phyloP scores from a whole-genome alignment of 2,797 vertebrate genomes.

The Kryptolebias ocellatus region DNA sequence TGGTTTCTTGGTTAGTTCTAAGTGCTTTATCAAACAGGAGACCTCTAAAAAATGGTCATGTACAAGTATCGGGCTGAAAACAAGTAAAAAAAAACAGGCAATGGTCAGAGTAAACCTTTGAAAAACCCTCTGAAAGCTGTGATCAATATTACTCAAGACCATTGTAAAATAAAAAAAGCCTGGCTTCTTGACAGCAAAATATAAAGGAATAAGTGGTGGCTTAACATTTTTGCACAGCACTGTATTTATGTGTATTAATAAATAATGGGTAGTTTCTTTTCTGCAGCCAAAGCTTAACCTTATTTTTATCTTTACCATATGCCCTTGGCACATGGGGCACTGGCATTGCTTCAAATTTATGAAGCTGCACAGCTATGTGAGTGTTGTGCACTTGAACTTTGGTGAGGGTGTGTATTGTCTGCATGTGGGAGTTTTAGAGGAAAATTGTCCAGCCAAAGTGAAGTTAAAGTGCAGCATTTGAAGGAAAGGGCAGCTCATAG shows the following conservation, averaged over 20 bases:
- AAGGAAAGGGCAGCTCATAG: constrained; percentile 63
- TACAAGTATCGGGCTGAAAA: neutral
- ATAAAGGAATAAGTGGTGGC: neutral
- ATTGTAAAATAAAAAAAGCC: neutral
- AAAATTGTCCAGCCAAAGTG: constrained; percentile 43
- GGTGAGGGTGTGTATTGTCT: constrained; percentile 7
- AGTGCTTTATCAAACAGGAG: neutral
- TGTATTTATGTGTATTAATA: constrained; percentile 15
- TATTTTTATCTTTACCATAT: constrained; percentile 16
- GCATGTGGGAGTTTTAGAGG: constrained; percentile 15
- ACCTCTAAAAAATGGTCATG: neutral
- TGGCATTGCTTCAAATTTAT: constrained; percentile 27
- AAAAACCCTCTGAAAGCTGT: neutral
- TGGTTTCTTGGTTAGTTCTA: neutral
- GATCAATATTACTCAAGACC: neutral
- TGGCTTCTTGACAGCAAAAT: neutral
- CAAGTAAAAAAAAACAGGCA: neutral
- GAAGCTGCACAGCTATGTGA: constrained; percentile 13
- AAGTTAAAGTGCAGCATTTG: constrained; percentile 67
- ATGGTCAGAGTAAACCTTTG: neutral
- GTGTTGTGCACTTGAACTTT: constrained; percentile 16
- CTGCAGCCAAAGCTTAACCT: constrained; percentile 8
- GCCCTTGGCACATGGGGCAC: constrained; percentile 31
- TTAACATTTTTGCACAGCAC: neutral
- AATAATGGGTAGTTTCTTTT: neutral